Base-by-base conservation (phyloP, 2,113 vertebrate species). In the Trinectes maculatus region DNA sequence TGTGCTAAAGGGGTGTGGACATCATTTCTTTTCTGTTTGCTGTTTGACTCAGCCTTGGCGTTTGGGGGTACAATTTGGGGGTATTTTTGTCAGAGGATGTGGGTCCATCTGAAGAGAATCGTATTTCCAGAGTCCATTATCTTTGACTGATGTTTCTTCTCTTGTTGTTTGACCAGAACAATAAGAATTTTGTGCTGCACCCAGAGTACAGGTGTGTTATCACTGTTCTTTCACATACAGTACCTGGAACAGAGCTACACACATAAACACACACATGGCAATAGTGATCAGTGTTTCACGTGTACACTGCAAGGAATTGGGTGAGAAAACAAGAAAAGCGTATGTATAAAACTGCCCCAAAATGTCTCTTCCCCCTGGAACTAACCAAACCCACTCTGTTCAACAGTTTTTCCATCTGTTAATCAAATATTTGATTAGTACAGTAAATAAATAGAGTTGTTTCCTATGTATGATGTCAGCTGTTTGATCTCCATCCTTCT, bases 161-260 rank as follows among this genome's bases (percentile, higher is more conserved):
- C 42, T 61, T 51, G 56, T 42, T 63, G 52, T 80, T 76, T 18
- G 4, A 51, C 49, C 21, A 44, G 60, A 73, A 39, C 36, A 56
- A 70, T 62, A 22, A 47, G 24, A 26, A 18, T 33, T 81, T 72
- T 87, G 44, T 56, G 16, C 69, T 73, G 73, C 65, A 72, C 59
- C 24, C 18, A 31, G 39, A 70, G 37, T 46, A 71, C 89, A 87
- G 86, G 78, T 89, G 85, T 84, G 80, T 89, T 85, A 91, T 86
- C 85, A 22, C 52, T 60, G 58, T 79, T 21, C 67, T 84, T 89
- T 89, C 88, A 82, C 89, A 86, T 31, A 24, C 37, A 63, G 71
- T 37, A 74, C 72, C 22, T 70, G 71, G 55, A 66, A 71, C 56
- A 69, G n/a, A 75, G 39, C 60, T 22, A 70, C 46, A 55, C 19